Evolutionary conservation across 2,888 invertebrate species (phyloP).

Genomic region (Malthinus seriepunctatus): DNA sequence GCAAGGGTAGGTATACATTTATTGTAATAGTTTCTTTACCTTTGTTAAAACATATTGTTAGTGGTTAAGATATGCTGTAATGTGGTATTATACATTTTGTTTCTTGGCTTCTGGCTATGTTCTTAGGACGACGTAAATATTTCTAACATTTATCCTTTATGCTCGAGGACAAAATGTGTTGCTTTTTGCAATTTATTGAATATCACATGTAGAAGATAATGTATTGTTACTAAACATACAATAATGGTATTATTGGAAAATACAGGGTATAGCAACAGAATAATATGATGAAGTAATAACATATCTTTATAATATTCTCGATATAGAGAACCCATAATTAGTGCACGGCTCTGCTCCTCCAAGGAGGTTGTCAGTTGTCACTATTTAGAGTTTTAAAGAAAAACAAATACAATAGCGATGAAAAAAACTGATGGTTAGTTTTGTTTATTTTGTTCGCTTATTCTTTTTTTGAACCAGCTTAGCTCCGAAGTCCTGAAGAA

Average conservation of each 20-base stretch:
- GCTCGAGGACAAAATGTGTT: slow-evolving; percentile 29
- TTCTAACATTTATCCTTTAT: slow-evolving; percentile 14
- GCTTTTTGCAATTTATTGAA: slow-evolving; percentile 6
- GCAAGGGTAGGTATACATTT: not conserved
- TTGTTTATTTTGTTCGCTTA: no score
- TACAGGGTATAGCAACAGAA: no score
- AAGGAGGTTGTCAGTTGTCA: no score
- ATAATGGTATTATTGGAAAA: not conserved
- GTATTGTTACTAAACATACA: slow-evolving; percentile 2
- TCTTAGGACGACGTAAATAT: slow-evolving; percentile 23
- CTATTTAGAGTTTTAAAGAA: no score
- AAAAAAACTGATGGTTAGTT: no score
- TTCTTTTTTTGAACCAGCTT: no score
- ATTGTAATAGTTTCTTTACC: slow-evolving; percentile 14
- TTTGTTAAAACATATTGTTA: slow-evolving; percentile 18
- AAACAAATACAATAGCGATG: no score
- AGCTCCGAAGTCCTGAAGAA: no score
- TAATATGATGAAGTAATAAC: no score
- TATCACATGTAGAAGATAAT: slow-evolving; percentile 1
- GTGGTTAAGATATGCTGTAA: slow-evolving; percentile 27
- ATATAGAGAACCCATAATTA: no score
- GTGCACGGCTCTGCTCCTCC: no score
- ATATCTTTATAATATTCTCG: no score
- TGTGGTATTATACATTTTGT: slow-evolving; percentile 26
- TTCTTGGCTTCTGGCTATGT: slow-evolving; percentile 24